Evolutionary conservation across 2,888 invertebrate species (phyloP).

Genomic region (Xestia ashworthii): DNA sequence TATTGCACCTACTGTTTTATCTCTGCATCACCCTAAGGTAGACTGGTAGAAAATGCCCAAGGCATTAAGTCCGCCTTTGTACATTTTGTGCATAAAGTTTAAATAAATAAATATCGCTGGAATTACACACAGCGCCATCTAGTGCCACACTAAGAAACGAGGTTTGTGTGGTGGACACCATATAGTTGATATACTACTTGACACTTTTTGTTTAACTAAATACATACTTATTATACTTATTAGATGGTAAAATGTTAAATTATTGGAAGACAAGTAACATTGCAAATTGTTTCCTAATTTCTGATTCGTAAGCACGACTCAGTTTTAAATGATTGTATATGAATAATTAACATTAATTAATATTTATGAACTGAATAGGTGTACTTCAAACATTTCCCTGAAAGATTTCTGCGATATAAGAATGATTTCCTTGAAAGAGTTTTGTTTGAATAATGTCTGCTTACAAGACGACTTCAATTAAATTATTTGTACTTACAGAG

Average conservation of each 20-base stretch:
- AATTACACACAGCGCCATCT: too few relatives aligned
- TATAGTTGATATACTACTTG: too few relatives aligned
- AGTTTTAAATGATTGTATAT: background rate
- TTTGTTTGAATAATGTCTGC: background rate
- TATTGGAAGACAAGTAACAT: slow-evolving; percentile 22
- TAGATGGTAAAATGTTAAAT: slow-evolving; percentile 22
- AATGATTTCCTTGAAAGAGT: background rate
- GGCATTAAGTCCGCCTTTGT: too few relatives aligned
- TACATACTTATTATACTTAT: too few relatives aligned
- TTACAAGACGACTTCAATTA: background rate
- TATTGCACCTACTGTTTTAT: too few relatives aligned
- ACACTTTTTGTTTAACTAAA: too few relatives aligned
- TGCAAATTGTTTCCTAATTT: slow-evolving; percentile 6
- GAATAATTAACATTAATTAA: background rate
- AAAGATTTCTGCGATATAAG: background rate
- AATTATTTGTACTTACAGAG: background rate
- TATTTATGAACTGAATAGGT: background rate
- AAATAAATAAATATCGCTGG: too few relatives aligned
- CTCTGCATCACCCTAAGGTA: too few relatives aligned
- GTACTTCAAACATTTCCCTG: background rate
- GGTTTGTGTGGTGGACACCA: too few relatives aligned
- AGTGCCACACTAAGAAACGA: too few relatives aligned
- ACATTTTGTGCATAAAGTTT: too few relatives aligned
- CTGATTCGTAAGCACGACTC: background rate
- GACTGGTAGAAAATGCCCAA: too few relatives aligned